Evolutionary conservation across 1,140 invertebrate species (phyloP).

Genomic region (Aphidius ervi): DNA sequence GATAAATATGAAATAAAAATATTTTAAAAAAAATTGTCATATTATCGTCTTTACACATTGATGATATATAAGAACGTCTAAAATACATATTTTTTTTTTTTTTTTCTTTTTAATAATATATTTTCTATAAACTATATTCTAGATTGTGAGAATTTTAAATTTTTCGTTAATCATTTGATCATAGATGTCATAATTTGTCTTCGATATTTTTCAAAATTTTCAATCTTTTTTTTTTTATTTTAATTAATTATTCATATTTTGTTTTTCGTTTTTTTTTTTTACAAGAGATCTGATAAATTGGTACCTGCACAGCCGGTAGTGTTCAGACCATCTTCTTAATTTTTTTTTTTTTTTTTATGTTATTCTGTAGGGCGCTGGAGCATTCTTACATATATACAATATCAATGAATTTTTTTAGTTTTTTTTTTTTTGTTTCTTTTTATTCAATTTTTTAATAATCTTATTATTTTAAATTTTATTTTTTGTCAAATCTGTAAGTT

Average conservation of each 20-base stretch:
- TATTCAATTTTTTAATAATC: not conserved
- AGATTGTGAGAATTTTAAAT: too few relatives aligned
- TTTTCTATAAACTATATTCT: too few relatives aligned
- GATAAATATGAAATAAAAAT: too few relatives aligned
- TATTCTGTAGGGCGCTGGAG: not conserved
- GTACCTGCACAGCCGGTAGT: slow-evolving; percentile 5
- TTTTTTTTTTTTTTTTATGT: not conserved
- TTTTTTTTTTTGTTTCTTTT: slow-evolving; percentile 1
- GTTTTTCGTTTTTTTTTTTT: not conserved
- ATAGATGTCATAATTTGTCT: too few relatives aligned
- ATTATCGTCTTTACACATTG: too few relatives aligned
- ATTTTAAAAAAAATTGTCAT: too few relatives aligned
- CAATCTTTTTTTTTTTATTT: not conserved
- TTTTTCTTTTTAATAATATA: too few relatives aligned
- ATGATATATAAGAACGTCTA: too few relatives aligned
- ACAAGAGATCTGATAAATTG: not conserved
- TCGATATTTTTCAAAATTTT: not conserved
- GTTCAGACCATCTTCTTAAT: not conserved
- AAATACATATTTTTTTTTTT: too few relatives aligned
- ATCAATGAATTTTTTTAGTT: not conserved
- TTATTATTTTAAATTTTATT: not conserved
- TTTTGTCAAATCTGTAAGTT: not conserved
- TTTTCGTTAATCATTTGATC: too few relatives aligned
- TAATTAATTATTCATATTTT: slow-evolving; percentile 4
- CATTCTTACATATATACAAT: slow-evolving; percentile 18